Evolutionary conservation across 2,888 invertebrate genomes (phyloP).

Genomic region (Lysandra coridon): DNA sequence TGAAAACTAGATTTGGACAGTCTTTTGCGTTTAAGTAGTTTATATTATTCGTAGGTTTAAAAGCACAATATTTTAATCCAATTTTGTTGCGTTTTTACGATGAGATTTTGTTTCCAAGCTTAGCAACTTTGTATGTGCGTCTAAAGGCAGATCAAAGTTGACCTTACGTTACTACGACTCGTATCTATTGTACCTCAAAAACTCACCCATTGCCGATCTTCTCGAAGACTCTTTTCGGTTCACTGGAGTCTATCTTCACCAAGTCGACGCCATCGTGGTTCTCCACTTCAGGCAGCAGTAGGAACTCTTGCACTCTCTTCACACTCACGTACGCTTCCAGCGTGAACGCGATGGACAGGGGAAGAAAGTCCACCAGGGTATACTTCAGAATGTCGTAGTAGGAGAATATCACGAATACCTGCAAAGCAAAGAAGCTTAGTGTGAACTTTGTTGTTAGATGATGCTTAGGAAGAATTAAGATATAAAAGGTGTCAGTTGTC

Average conservation of each 20-base stretch:
- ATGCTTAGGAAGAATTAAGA: constrained; percentile 79
- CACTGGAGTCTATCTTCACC: constrained; percentile 53
- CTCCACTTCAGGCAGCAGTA: constrained; percentile 69
- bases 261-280: constrained; percentile 65
- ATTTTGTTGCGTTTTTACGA: no score
- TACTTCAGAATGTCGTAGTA: constrained; percentile 90
- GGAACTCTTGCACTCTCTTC: constrained; percentile 84
- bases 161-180: no score
- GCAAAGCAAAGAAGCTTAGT: neutral
- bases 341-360: constrained; percentile 87
- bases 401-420: constrained; percentile 87
- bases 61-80: no score
- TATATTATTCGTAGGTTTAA: no score
- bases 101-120: no score
- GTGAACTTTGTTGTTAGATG: neutral
- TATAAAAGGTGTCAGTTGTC: constrained; percentile 71
- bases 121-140: no score
- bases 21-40: neutral
- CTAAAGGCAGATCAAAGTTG: no score
- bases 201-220: constrained; percentile 74
- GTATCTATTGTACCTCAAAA: neutral
- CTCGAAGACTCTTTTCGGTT: constrained; percentile 62
- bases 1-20: neutral
- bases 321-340: constrained; percentile 89
- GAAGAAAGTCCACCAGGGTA: constrained; percentile 89